These are phyloP conservation scores for Puntigrus tetrazona DNA, from an alignment of 2,113 vertebrate species.

Conservation along the genomic window DNA sequence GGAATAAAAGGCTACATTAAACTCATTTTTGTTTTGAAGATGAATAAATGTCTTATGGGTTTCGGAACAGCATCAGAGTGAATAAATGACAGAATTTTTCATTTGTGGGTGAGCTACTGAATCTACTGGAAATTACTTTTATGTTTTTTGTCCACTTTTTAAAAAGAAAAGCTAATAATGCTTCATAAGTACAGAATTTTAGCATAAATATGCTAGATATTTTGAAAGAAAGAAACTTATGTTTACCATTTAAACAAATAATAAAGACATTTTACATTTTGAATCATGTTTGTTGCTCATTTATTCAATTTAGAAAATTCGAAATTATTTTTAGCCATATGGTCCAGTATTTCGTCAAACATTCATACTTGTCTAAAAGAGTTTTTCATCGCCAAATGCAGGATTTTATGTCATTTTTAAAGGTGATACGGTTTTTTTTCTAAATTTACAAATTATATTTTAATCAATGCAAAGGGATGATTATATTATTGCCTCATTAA, in stretches of 20 bases:
- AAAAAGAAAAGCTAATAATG: constrained; percentile 5
- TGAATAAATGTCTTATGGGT: background rate
- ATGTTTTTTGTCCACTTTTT: background rate
- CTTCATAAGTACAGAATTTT: constrained; percentile 21
- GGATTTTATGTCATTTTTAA: too few species aligned
- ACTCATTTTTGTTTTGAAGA: background rate
- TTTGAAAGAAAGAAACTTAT: constrained; percentile 44
- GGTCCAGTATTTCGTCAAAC: background rate
- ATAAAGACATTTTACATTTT: constrained; percentile 61
- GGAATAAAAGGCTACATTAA: background rate
- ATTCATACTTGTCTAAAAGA: background rate
- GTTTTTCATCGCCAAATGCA: background rate
- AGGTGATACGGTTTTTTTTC: background rate
- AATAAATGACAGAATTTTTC: background rate
- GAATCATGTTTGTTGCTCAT: constrained; percentile 57
- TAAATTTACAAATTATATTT: background rate
- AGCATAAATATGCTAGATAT: constrained; percentile 23
- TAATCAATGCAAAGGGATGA: background rate
- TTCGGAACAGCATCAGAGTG: background rate
- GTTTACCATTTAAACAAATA: constrained; percentile 56
- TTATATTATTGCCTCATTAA: background rate
- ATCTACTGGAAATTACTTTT: background rate
- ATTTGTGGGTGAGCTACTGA: background rate
- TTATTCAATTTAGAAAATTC: constrained; percentile 44
- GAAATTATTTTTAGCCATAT: background rate